Conservation (phyloP, 2,113 vertebrate species). For the Prinia subflava region DNA sequence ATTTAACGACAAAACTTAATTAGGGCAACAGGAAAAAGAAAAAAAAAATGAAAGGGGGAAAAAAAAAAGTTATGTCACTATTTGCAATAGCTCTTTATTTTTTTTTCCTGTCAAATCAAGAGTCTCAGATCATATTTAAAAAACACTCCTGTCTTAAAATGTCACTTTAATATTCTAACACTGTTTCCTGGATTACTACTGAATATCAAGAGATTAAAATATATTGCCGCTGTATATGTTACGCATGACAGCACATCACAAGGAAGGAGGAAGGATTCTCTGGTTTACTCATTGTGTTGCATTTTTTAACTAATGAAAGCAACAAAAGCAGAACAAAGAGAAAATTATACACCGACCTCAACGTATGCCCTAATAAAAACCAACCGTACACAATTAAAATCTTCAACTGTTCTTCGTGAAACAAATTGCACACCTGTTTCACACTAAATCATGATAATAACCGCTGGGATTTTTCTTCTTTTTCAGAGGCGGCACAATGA, state of each 20-base stretch:
- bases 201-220: not conserved
- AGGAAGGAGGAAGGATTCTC: not conserved
- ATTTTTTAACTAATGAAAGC: not conserved
- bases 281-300: not conserved
- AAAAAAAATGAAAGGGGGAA: accelerated
- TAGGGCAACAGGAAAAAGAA: not conserved
- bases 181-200: not conserved
- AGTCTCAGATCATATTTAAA: not conserved
- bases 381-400: not conserved
- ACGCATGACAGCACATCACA: not conserved
- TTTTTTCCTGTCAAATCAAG: not conserved
- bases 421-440: not conserved
- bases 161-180: not conserved
- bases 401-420: not conserved
- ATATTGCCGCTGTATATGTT: not conserved
- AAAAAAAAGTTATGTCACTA: not conserved
- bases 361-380: not conserved
- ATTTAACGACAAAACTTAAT: not conserved
- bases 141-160: not conserved
- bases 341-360: not conserved
- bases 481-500: not conserved
- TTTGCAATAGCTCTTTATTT: not conserved
- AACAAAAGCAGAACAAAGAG: not conserved
- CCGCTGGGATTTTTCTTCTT: no score
- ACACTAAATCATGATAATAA: not conserved